phyloP scores from a whole-genome alignment of 2,113 vertebrate species.

The Stigmatopora nigra region DNA sequence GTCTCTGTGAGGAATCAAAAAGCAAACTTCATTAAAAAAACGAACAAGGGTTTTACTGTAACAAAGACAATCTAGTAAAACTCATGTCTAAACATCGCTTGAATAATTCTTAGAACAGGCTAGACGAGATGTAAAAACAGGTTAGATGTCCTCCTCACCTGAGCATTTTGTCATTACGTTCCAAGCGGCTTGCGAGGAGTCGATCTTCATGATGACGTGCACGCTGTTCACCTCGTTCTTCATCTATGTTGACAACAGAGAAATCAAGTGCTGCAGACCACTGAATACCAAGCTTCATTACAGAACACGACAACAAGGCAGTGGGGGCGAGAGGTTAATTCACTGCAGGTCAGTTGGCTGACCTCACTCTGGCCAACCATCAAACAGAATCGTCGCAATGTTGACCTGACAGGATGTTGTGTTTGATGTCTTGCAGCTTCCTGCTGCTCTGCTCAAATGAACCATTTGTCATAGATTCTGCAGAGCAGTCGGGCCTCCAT shows the following conservation, averaged over 20 bases:
- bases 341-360: not conserved
- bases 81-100: not conserved
- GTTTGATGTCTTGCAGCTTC: not conserved
- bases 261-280: not conserved
- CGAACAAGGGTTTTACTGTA: no score
- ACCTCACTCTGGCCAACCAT: not conserved
- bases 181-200: slow-evolving; percentile 79
- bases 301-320: not conserved
- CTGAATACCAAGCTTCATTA: not conserved
- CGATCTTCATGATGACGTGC: slow-evolving; percentile 78
- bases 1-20: slow-evolving; percentile 69
- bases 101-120: not conserved
- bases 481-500: not conserved
- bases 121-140: not conserved
- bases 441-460: not conserved
- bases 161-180: slow-evolving; percentile 89
- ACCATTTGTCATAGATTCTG: not conserved
- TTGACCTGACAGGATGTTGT: not conserved
- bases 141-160: slow-evolving; percentile 67
- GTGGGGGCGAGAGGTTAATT: not conserved
- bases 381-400: not conserved
- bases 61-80: no score
- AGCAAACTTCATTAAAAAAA: not conserved
- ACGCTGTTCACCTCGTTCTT: slow-evolving; percentile 80
- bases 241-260: slow-evolving; percentile 58